Evolutionary conservation across 2,888 invertebrate genomes (phyloP), one percentile per base, ranked within the genome.

Genomic region (Ethmia dodecea): DNA sequence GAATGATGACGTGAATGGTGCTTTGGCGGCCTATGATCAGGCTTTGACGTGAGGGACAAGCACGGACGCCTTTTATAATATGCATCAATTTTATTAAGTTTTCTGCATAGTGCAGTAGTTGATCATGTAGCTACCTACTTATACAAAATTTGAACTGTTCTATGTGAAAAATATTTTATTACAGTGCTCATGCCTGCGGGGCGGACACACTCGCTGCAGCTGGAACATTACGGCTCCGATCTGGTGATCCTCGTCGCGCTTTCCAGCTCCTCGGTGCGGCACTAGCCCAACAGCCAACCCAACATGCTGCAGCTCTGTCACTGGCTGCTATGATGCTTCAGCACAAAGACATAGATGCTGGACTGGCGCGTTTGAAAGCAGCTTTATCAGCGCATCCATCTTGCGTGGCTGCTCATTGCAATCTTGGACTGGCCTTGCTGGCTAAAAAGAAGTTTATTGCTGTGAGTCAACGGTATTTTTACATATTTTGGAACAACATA

Each of bases 1-100:
- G 12, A 88, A 91, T 49, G 89, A 89, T 26, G 92, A 94, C 57
- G 61, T 91, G 3, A 81, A 88, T 29, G 91, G 90, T 4, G 95
- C 96, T 0, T 83, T 93, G 36, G 88, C 88, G 13, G 89, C 92
- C 33, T 94, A 93, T 56, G 90, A 89, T 42, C 88, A 90, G 28
- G 93, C 93, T 26, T 77, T 93, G 3, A 89, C 91, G 94, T 94
- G 72, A 87, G 88, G 81, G 30, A n/a, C 22, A 22, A n/a, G n/a
- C n/a, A n/a, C n/a, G n/a, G n/a, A n/a, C n/a, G n/a, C n/a, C n/a
- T n/a, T n/a, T n/a, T n/a, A n/a, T n/a, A n/a, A n/a, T n/a, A n/a
- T n/a, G n/a, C n/a, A n/a, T n/a, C n/a, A n/a, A n/a, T n/a, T n/a
- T n/a, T n/a, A n/a, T n/a, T n/a, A n/a, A n/a, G n/a, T n/a, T n/a